These are phyloP conservation scores for Habropoda laboriosa DNA, from an alignment of 1,140 invertebrate species.

Conservation along the genomic window DNA sequence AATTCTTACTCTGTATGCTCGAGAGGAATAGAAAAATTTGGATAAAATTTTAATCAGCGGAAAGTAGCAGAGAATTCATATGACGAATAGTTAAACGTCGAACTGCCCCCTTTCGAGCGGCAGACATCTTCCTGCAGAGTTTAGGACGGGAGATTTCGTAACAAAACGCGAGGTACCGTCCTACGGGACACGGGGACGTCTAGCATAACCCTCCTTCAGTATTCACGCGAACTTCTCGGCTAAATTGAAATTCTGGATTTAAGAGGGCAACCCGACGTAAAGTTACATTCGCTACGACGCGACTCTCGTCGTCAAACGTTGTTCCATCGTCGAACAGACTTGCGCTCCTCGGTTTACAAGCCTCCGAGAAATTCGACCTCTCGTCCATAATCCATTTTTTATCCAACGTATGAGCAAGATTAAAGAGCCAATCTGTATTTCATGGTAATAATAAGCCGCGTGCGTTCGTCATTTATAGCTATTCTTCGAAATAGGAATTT, in stretches of 20 bases:
- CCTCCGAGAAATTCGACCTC: not conserved
- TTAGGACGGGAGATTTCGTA: constrained; percentile 4
- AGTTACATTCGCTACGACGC: not conserved
- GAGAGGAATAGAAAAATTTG: too few relatives aligned
- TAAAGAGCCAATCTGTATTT: not conserved
- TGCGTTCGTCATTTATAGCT: not conserved
- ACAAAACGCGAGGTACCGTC: not conserved
- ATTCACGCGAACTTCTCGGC: constrained; percentile 20
- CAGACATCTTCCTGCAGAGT: not conserved
- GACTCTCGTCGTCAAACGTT: constrained; percentile 9
- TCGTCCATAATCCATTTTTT: too few relatives aligned
- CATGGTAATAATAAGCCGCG: not conserved
- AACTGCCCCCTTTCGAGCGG: not conserved
- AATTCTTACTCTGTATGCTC: too few relatives aligned
- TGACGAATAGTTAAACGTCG: not conserved
- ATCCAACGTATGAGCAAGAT: not conserved
- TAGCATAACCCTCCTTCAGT: constrained; percentile 11
- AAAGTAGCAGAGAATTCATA: not conserved
- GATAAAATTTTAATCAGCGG: not conserved
- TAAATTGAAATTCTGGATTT: constrained; percentile 41
- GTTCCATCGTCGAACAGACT: not conserved
- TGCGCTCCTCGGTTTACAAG: not conserved
- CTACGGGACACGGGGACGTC: not conserved
- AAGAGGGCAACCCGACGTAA: constrained; percentile 3
- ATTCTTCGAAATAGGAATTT: too few relatives aligned